phyloP scores from a whole-genome alignment of 2,113 vertebrate species.

The Corvus hawaiiensis region DNA sequence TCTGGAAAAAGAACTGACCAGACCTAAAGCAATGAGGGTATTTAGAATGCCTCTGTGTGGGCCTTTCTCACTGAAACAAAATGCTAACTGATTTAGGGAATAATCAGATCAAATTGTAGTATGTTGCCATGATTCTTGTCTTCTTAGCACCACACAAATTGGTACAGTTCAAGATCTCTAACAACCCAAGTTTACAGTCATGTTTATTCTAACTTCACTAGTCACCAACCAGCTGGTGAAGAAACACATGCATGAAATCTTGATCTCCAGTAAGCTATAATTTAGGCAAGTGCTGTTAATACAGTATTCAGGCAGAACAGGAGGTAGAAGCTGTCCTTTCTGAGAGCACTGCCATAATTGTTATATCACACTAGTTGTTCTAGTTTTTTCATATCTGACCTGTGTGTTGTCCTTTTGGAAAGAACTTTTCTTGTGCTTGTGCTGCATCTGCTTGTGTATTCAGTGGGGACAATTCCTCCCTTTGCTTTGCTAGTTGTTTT shows the following conservation, averaged over 20 bases:
- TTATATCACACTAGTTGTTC: neutral
- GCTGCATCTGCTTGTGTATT: neutral
- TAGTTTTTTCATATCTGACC: neutral
- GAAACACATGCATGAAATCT: neutral
- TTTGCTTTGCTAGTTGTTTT: conserved; percentile 21
- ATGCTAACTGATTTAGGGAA: neutral
- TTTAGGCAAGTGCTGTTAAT: neutral
- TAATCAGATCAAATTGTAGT: neutral
- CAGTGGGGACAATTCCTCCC: neutral
- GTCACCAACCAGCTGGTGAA: neutral
- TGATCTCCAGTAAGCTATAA: neutral
- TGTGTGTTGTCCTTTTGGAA: neutral
- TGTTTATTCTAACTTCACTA: neutral
- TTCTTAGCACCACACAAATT: neutral
- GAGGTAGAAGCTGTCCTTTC: neutral
- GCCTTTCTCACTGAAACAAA: neutral
- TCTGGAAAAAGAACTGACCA: neutral
- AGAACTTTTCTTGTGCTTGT: neutral
- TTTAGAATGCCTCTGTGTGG: neutral
- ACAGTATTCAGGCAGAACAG: neutral
- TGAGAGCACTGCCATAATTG: neutral
- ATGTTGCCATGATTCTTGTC: neutral
- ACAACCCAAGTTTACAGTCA: neutral
- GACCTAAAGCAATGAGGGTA: neutral
- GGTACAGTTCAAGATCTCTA: neutral